Conservation (phyloP, 1,140 invertebrate genomes). For the Conus betulinus region DNA sequence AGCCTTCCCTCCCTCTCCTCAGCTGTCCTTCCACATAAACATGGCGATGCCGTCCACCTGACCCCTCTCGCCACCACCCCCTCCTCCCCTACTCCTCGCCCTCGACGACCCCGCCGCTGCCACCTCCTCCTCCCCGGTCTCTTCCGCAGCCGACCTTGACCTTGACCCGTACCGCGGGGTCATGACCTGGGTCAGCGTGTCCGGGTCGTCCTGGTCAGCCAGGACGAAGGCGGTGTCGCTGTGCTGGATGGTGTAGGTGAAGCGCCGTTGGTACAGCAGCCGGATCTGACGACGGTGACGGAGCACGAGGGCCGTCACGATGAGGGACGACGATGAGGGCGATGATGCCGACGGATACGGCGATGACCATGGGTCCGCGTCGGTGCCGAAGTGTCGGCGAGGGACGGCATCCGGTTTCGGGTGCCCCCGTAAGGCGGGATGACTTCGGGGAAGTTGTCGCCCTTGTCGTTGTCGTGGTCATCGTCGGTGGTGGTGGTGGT, state of each 20-base stretch:
- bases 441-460: not conserved
- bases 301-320: constrained; percentile 34
- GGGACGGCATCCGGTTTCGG: constrained; percentile 5
- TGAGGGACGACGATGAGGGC: constrained; percentile 41
- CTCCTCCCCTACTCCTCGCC: constrained; percentile 10
- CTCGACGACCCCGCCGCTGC: not conserved
- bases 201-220: constrained; percentile 37
- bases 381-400: not conserved
- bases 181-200: constrained; percentile 16
- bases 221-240: constrained; percentile 38
- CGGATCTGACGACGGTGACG: constrained; percentile 25
- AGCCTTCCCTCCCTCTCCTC: not conserved
- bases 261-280: constrained; percentile 34
- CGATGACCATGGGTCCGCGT: constrained; percentile 30
- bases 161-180: constrained; percentile 44
- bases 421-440: not conserved
- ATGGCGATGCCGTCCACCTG: not conserved
- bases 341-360: constrained; percentile 31
- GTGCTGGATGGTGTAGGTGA: constrained; percentile 28
- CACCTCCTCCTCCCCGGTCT: not conserved
- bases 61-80: constrained; percentile 35
- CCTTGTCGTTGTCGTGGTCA: too few species aligned
- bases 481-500: not conserved
- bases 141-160: constrained; percentile 46
- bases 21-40: not conserved